phyloP scores from a whole-genome alignment of 1,140 invertebrate genomes.

The Vanessa atalanta region DNA sequence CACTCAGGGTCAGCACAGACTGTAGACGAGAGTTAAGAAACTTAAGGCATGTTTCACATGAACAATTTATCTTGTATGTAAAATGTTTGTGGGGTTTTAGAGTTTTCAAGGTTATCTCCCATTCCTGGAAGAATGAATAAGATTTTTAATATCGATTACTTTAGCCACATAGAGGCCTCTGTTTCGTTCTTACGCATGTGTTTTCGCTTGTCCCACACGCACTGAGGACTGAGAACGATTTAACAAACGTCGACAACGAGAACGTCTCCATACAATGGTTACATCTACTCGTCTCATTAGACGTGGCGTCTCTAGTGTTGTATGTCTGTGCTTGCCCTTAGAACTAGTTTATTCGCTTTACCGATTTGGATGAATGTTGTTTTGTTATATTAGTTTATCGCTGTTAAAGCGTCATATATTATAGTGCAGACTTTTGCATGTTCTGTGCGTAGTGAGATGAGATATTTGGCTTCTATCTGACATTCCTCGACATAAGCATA shows the following conservation, averaged over 20 bases:
- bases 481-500: no score
- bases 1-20: constrained; percentile 44
- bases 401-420: constrained; percentile 40
- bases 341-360: constrained; percentile 43
- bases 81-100: no score
- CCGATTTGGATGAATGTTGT: constrained; percentile 44
- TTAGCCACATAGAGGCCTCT: background rate
- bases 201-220: background rate
- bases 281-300: background rate
- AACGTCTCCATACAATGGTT: background rate
- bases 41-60: constrained; percentile 7
- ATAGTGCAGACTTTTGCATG: constrained; percentile 55
- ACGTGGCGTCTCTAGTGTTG: background rate
- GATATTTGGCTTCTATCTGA: constrained; percentile 26
- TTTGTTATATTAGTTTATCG: constrained; percentile 33
- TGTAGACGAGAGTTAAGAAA: background rate
- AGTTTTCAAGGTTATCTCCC: no score
- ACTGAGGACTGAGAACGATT: background rate
- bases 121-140: no score
- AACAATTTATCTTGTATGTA: background rate
- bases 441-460: constrained; percentile 35
- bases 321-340: constrained; percentile 41
- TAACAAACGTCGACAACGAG: background rate
- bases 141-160: no score
- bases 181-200: background rate